Base-by-base conservation (phyloP, 2,113 vertebrate genomes). In the Pycnonotus jocosus region DNA sequence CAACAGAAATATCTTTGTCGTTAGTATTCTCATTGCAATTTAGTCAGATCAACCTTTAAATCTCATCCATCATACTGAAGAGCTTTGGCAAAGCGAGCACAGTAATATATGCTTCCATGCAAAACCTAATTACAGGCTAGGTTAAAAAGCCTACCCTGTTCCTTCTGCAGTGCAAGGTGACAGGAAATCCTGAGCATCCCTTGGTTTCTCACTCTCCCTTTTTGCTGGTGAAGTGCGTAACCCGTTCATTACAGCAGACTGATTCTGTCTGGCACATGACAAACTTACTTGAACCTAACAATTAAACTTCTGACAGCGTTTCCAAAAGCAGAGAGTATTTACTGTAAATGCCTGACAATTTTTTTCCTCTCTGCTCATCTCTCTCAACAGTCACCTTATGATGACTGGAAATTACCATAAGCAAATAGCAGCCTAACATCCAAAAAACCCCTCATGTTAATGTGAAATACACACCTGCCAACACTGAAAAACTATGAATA, bases 371-470 rank as follows among this genome's bases (percentile, higher is more conserved):
- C 86, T 42, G 80, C 86, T 95, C 94, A 86, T 95, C 86, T 95
- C 95, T 94, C 94, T 95, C 85, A 91, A 94, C 93, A 94, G 86
- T 96, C 96, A 96, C 93, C 93, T 95, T 57, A 68, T 82, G 92
- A 96, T 86, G 93, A 96, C 92, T 97, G 91, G 94, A 95, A 97
- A 97, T 95, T 95, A 96, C 92, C 96, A 96, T 96, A 97, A 93
- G 90, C 95, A 97, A 93, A 94, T 96, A 93, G 94, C 93, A 92
- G 90, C 1, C 87, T 93, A 96, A 97, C 93, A 96, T 96, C 94
- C 93, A 92, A 88, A 93, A 87, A 95, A 42, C 3, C 79, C 95
- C 83, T 94, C 88, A 78, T 90, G 94, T 78, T 94, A 92, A 91
- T 78, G 66, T 88, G 92, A 91, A 92, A 94, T 77, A 91, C 90